Evolutionary conservation across 2,797 vertebrate genomes (phyloP), one percentile per base, ranked within the genome.

Genomic region (Lindbergichthys nudifrons): DNA sequence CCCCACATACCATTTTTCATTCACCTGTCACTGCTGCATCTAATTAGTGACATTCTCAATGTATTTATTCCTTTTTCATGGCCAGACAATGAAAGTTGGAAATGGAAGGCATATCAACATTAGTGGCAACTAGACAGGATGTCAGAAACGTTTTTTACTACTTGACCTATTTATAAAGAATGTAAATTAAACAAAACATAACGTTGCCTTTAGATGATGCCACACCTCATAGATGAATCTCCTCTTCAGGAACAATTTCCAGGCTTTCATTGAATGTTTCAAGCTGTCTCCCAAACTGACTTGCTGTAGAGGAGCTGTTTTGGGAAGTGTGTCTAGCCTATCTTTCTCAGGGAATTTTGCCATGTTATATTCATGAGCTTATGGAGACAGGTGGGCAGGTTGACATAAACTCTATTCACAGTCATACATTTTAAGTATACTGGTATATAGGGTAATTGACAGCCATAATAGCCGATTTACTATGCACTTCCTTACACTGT

Each of bases 1-100:
- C 26, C 50, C 52, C 36, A 65, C 54, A 72, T 75, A 46, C 46
- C 65, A 63, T 73, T 73, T 66, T 73, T 59, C 71, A 78, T 81
- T 77, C 73, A 64, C 52, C 73, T 84, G 80, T 84, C 83, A 89
- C 15, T 58, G 57, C 69, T 61, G 43, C 30, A 56, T 82, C 59
- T 84, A 74, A 86, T 87, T 84, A 87, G 65, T 52, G 47, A 70
- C 53, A 65, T 66, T 53, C 66, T 58, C 19, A 43, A 46, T 72
- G 66, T 79, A 73, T 79, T 80, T 77, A 79, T 73, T 58, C 47
- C 47, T 74, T 82, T 26, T 70, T 80, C 82, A 70, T 52, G 46
- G 66, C 43, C 43, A 72, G 52, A 75, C 70, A 70, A 30, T n/a
- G 71, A 39, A 78, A 72, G 60, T 60, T 84, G 46, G 63, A 67